These are phyloP conservation scores for Lasiurus cinereus DNA, from an alignment of 2,113 vertebrate genomes.

Conservation along the genomic window DNA sequence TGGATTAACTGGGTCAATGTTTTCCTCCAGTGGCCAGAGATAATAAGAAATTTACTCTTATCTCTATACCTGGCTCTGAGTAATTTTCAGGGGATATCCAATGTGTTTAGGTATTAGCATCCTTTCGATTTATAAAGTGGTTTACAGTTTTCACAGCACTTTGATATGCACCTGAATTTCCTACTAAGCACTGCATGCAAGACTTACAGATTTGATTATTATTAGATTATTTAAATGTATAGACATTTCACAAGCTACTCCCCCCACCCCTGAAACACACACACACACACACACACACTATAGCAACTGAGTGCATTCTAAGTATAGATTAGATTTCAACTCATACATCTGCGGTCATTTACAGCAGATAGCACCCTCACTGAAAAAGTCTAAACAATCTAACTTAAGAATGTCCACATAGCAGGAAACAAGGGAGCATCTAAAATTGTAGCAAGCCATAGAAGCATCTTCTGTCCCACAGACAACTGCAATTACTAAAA, in stretches of 20 bases:
- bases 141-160: conserved; percentile 58
- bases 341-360: conserved; percentile 13
- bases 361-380: background rate
- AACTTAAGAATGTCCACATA: conserved; percentile 26
- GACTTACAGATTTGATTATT: background rate
- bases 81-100: conserved; percentile 6
- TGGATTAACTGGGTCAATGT: conserved; percentile 24
- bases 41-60: conserved; percentile 64
- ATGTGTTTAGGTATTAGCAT: conserved; percentile 23
- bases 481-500: conserved; percentile 26
- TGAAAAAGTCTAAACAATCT: background rate
- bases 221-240: conserved; percentile 33
- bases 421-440: background rate
- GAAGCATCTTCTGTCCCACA: background rate
- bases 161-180: conserved; percentile 56
- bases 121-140: conserved; percentile 47
- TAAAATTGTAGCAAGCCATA: conserved; percentile 29
- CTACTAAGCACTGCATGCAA: background rate
- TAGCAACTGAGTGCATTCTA: background rate
- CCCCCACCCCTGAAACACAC: background rate
- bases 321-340: background rate
- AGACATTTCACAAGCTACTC: background rate
- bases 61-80: conserved; percentile 23
- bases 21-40: conserved; percentile 17
- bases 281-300: background rate